A percentile compares a stretch with the other conserved stretches of the same genome.
These are phyloP conservation scores for Rhagonycha lutea DNA, from an alignment of 2,888 invertebrate genomes.

Conservation along the genomic window DNA sequence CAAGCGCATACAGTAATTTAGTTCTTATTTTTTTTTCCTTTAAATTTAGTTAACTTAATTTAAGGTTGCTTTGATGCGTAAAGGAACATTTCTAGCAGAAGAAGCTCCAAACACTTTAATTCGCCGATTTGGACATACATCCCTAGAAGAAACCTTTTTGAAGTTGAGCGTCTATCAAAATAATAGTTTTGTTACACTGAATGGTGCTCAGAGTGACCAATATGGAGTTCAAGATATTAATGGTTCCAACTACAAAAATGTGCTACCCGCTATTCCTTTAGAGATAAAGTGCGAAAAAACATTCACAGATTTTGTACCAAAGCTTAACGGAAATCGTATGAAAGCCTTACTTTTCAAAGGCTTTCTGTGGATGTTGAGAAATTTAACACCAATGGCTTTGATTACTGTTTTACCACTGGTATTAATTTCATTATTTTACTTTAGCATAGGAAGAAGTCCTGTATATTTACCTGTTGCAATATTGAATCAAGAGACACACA, in stretches of 20 bases:
- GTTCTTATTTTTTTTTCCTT: background rate
- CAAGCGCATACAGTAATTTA: conserved; percentile 78
- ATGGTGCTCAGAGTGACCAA: too few species aligned
- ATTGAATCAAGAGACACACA: conserved; percentile 74
- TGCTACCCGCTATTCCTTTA: conserved; percentile 72
- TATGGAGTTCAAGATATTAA: too few species aligned
- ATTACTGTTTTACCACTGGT: conserved; percentile 83
- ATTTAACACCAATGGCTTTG: conserved; percentile 80
- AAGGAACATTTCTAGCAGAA: conserved; percentile 81
- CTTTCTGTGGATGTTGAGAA: conserved; percentile 83
- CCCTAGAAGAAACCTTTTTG: conserved; percentile 79
- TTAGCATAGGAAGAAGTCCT: conserved; percentile 86
- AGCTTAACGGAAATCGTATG: conserved; percentile 55
- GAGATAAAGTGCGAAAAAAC: conserved; percentile 63
- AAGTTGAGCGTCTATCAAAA: conserved; percentile 81
- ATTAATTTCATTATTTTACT: conserved; percentile 85
- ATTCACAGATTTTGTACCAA: conserved; percentile 56
- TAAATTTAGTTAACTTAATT: conserved; percentile 25
- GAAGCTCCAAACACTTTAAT: conserved; percentile 76
- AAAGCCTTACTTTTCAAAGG: conserved; percentile 87
- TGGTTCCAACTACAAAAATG: conserved; percentile 62
- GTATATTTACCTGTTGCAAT: conserved; percentile 75
- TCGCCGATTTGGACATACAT: conserved; percentile 71
- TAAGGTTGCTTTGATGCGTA: conserved; percentile 82
- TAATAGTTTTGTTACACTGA: conserved; percentile 58